These are phyloP conservation scores for Anas flavirostris DNA, from an alignment of 2,797 vertebrate genomes.

Conservation along the genomic window DNA sequence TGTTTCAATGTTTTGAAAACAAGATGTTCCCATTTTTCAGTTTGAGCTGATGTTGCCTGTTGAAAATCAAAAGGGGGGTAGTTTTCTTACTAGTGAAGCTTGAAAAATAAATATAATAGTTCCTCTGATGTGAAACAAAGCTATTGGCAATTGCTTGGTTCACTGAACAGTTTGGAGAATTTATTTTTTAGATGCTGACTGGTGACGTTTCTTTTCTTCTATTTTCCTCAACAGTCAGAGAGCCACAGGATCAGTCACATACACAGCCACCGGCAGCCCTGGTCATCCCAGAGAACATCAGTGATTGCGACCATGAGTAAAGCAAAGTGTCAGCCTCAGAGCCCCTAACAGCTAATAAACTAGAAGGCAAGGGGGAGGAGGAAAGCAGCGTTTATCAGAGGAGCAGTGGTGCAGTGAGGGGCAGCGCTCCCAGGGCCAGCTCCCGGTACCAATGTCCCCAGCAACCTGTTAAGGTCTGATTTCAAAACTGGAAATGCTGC, in stretches of 20 bases:
- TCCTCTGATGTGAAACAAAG: not conserved
- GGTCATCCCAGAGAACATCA: not conserved
- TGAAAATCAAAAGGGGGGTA: not conserved
- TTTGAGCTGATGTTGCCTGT: not conserved
- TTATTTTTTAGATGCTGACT: not conserved
- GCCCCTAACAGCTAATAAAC: not conserved
- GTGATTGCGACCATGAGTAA: not conserved
- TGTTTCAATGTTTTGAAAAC: not conserved
- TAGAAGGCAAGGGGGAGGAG: not conserved
- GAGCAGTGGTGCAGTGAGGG: not conserved
- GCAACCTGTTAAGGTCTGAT: not conserved
- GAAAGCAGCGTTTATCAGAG: not conserved
- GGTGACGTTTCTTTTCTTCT: not conserved
- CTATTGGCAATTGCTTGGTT: not conserved
- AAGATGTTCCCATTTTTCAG: not conserved
- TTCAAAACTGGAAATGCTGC: not conserved
- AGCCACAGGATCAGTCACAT: not conserved
- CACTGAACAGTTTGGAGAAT: not conserved
- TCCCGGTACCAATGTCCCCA: not conserved
- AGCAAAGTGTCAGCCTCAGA: not conserved
- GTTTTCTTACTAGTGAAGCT: not conserved
- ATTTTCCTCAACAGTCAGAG: not conserved
- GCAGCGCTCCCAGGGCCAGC: not conserved
- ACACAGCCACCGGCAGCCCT: not conserved
- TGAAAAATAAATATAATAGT: not conserved